Evolutionary conservation across 2,888 invertebrate species (phyloP).

Genomic region (Gasteruption jaculator): DNA sequence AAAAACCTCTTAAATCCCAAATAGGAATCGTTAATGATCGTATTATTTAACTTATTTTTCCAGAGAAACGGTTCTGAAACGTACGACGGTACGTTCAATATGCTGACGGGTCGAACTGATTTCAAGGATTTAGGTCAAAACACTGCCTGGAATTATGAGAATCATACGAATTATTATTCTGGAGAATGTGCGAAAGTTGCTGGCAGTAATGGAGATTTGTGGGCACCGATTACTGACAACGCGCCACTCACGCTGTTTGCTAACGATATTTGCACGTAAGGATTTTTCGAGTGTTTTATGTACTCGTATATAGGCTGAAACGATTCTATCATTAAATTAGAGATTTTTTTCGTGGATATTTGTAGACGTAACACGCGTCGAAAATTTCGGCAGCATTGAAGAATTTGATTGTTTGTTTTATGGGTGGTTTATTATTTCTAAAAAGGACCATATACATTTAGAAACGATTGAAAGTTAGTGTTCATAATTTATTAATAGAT

Average conservation of each 20-base stretch:
- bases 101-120: conserved; percentile 68
- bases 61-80: conserved; percentile 71
- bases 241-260: conserved; percentile 65
- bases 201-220: conserved; percentile 77
- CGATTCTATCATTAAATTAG: no score
- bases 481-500: no score
- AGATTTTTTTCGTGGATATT: no score
- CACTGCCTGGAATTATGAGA: conserved; percentile 65
- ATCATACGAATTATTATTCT: conserved; percentile 56
- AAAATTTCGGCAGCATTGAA: no score
- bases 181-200: conserved; percentile 64
- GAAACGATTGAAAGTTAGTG: no score
- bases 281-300: conserved; percentile 27
- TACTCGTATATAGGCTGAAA: no score
- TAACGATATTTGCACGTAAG: conserved; percentile 75
- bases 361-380: no score
- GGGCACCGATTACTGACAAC: conserved; percentile 65
- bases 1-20: no score
- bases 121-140: conserved; percentile 65
- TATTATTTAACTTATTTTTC: conserved; percentile 30
- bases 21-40: background rate
- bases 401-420: no score
- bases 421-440: no score
- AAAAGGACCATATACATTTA: no score
- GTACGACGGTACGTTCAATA: conserved; percentile 74